phyloP scores from a whole-genome alignment of 2,113 vertebrate genomes.

The Hippocampus barbouri region DNA sequence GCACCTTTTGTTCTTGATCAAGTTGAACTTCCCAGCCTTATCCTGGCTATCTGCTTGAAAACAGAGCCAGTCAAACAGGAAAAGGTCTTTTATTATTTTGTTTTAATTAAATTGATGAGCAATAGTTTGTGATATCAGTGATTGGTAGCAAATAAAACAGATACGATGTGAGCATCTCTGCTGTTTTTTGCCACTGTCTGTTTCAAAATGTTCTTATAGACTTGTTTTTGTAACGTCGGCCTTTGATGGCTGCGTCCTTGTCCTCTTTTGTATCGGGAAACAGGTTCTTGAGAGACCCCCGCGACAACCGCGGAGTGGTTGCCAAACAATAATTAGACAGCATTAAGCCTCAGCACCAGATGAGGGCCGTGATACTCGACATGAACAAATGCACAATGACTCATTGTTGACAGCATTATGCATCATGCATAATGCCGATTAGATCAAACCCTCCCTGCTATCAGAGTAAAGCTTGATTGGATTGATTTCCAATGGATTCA shows the following conservation, averaged over 20 bases:
- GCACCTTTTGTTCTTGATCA: conserved; percentile 12
- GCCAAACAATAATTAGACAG: neutral
- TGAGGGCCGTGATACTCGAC: neutral
- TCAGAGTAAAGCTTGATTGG: neutral
- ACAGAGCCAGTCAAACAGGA: neutral
- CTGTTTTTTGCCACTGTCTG: neutral
- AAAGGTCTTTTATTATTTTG: neutral
- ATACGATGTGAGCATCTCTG: no score
- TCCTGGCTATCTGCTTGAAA: no score
- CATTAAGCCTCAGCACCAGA: neutral
- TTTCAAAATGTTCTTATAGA: neutral
- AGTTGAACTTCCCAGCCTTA: no score
- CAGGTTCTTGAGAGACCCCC: neutral
- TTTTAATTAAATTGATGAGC: no score
- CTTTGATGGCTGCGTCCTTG: neutral
- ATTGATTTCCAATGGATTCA: neutral
- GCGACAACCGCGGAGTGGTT: neutral
- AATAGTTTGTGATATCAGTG: no score
- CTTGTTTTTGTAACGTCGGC: neutral
- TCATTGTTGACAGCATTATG: neutral
- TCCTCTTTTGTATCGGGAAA: neutral
- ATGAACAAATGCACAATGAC: neutral
- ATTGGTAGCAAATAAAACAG: no score
- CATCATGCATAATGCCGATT: neutral
- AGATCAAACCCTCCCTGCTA: no score